Conservation (phyloP, 2,797 vertebrate genomes). For the Adelosebastes latens region DNA sequence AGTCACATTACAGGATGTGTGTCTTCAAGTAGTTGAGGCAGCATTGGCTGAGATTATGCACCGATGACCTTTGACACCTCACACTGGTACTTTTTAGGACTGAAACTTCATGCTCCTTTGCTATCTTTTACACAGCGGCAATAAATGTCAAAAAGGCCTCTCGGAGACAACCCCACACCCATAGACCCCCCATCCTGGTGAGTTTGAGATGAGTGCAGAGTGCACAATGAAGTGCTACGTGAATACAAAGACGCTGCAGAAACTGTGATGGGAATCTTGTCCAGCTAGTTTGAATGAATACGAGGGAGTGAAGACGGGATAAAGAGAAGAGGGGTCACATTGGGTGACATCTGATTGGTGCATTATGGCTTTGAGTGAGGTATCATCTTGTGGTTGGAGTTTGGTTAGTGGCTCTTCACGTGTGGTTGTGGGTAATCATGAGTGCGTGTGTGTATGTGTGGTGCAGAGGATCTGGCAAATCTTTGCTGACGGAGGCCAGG, state of each 20-base stretch:
- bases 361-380: background rate
- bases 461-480: slow-evolving; percentile 57
- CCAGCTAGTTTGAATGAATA: background rate
- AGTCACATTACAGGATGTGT: background rate
- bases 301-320: background rate
- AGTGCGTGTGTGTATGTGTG: background rate
- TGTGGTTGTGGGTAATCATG: slow-evolving; percentile 19
- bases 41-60: background rate
- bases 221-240: background rate
- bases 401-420: slow-evolving; percentile 11
- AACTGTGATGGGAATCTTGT: background rate
- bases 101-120: background rate
- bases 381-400: slow-evolving; percentile 11
- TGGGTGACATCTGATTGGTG: slow-evolving; percentile 12
- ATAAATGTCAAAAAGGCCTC: slow-evolving; percentile 9
- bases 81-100: background rate
- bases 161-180: background rate
- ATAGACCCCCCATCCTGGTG: background rate
- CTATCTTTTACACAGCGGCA: slow-evolving; percentile 6
- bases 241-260: background rate
- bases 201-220: background rate
- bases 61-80: slow-evolving; percentile 6
- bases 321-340: background rate
- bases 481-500: slow-evolving; percentile 64
- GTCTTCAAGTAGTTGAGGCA: background rate